Conservation (phyloP, 2,113 vertebrate species). For the Phycodurus eques region DNA sequence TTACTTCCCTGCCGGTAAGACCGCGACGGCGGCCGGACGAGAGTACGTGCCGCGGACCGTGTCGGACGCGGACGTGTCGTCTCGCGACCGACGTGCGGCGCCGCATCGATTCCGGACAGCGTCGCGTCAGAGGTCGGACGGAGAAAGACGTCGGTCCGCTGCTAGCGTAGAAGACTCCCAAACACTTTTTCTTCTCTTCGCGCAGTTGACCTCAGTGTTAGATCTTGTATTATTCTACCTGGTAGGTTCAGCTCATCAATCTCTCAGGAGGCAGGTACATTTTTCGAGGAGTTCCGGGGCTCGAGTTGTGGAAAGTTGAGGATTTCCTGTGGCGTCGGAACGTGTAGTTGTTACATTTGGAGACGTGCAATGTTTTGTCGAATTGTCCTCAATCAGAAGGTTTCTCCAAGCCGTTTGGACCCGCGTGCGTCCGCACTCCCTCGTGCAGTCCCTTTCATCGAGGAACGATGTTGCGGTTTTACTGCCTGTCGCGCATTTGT, state of each 20-base stretch:
- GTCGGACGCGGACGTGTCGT: constrained; percentile 38
- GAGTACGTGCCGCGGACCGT: constrained; percentile 14
- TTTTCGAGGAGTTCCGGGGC: constrained; percentile 1
- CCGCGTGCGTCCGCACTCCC: background rate
- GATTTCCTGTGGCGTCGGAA: constrained; percentile 43
- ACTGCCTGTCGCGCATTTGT: constrained; percentile 51
- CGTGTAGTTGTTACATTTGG: constrained; percentile 40
- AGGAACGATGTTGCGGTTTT: constrained; percentile 9
- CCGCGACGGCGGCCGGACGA: background rate
- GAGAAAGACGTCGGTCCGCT: too few species aligned
- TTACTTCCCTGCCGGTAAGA: constrained; percentile 24
- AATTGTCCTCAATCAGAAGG: constrained; percentile 20
- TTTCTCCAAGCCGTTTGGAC: constrained; percentile 17
- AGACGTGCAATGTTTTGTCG: constrained; percentile 34
- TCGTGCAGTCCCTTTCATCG: background rate
- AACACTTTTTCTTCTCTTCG: background rate
- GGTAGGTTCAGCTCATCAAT: background rate
- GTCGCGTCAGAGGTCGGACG: constrained; percentile 50
- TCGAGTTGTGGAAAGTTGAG: constrained; percentile 1
- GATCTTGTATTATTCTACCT: background rate
- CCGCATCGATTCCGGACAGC: constrained; percentile 25
- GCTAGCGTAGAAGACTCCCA: background rate
- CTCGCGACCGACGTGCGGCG: constrained; percentile 30
- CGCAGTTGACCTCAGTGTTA: background rate
- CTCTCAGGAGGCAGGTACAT: background rate